Evolutionary conservation across 2,888 invertebrate species (phyloP), one percentile per base, ranked within the genome.

Genomic region (Caenorhabditis imperialis): DNA sequence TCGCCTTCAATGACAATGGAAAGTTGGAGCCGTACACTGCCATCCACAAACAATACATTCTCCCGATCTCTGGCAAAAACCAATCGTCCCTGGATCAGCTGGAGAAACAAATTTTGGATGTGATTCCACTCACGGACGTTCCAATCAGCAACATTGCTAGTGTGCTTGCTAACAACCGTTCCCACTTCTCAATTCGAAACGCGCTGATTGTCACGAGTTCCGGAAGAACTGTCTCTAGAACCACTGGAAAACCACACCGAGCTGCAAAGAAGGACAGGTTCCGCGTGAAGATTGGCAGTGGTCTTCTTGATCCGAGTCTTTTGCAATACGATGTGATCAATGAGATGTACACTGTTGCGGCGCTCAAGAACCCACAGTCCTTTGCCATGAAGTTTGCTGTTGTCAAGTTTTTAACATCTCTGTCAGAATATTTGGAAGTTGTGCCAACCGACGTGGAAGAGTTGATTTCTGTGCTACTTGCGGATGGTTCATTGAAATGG

Each of bases 51-150:
- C 25, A 73, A 33, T 70, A 77, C 61, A 65, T 79, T 18, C 30
- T 84, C 18, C 85, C 83, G 10, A 57, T 85, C 8, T 82, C 82
- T 7, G 84, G 83, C 5, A 84, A 85, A 38, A 82, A 73, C 48
- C 63, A 67, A 27, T 69, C 58, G 40, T 83, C 84, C 47, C 69
- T 84, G 6, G 63, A 60, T 18, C 53, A 38, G 47, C 50, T 75
- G 48, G 74, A 75, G 58, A 55, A 60, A 53, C 40, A 67, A 22
- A 65, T 69, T 35, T 35, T 62, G 2, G 37, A 42, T 10, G 54
- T 67, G n/a, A 51, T 78, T 20, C 53, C 62, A 20, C 14, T 57
- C n/a, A 69, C 79, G 33, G 55, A 70, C 37, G 63, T 55, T 16
- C 60, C 69, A 0, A 67, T 53, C 37, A 62, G 35, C 35, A 61